These are phyloP conservation scores for Sebastes nivosus DNA, from an alignment of 2,797 vertebrate species.

Conservation along the genomic window DNA sequence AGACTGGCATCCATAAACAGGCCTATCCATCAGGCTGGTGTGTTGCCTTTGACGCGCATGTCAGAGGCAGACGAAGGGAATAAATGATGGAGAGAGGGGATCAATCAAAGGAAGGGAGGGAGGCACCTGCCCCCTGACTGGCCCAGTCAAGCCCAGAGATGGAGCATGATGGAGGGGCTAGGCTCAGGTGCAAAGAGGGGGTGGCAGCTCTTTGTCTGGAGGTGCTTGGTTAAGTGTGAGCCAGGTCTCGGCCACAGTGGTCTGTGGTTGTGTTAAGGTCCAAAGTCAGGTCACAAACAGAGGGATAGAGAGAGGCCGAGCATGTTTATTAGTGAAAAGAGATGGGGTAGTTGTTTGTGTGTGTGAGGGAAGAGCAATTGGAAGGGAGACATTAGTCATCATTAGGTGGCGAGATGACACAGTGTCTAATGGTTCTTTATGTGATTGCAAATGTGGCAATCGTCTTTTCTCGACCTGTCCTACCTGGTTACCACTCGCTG, in stretches of 20 bases:
- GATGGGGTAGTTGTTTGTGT: background rate
- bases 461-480: constrained; percentile 88
- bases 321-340: constrained; percentile 38
- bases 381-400: constrained; percentile 94
- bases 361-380: constrained; percentile 12
- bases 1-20: constrained; percentile 83
- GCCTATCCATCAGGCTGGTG: constrained; percentile 83
- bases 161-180: constrained; percentile 82
- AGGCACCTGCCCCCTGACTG: constrained; percentile 78
- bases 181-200: constrained; percentile 80
- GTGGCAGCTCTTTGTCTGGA: constrained; percentile 73
- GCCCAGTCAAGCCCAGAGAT: constrained; percentile 78
- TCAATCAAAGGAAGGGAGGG: constrained; percentile 80
- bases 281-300: constrained; percentile 63
- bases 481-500: constrained; percentile 85
- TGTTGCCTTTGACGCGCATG: constrained; percentile 77
- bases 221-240: constrained; percentile 69
- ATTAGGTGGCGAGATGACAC: constrained; percentile 92
- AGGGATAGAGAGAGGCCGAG: background rate
- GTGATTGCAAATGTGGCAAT: constrained; percentile 90
- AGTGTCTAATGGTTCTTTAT: constrained; percentile 89
- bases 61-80: constrained; percentile 77
- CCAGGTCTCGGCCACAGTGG: constrained; percentile 52
- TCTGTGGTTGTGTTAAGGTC: constrained; percentile 52
- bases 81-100: constrained; percentile 82